Conservation (phyloP, 2,797 vertebrate genomes). For the Melanotaenia boesemani region DNA sequence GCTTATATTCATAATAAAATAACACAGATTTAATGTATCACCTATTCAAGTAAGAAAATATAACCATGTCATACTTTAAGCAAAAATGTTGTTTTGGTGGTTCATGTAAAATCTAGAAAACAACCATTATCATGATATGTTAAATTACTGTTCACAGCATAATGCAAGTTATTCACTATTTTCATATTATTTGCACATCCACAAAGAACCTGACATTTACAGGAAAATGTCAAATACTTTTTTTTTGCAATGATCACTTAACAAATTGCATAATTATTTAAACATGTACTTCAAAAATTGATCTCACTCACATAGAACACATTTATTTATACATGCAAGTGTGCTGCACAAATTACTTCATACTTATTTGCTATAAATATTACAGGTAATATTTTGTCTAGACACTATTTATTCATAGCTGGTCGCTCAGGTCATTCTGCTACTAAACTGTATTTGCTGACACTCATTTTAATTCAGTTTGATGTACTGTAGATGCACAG, state of each 20-base stretch:
- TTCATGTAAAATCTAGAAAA: constrained; percentile 74
- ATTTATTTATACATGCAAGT: constrained; percentile 73
- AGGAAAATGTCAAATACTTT: constrained; percentile 68
- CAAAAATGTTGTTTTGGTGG: constrained; percentile 71
- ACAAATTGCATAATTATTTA: constrained; percentile 84
- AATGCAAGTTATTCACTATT: constrained; percentile 64
- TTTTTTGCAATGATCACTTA: constrained; percentile 74
- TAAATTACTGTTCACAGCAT: constrained; percentile 72
- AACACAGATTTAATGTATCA: constrained; percentile 67
- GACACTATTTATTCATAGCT: constrained; percentile 43
- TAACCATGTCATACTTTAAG: constrained; percentile 74
- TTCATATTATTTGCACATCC: constrained; percentile 62
- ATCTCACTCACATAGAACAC: constrained; percentile 62
- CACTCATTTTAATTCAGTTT: constrained; percentile 13
- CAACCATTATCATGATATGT: constrained; percentile 78
- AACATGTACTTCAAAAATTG: constrained; percentile 65
- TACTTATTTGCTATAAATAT: constrained; percentile 40
- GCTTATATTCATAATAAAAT: constrained; percentile 77
- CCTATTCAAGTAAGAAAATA: constrained; percentile 82
- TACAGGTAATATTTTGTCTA: constrained; percentile 35
- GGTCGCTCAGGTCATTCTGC: constrained; percentile 20
- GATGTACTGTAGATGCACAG: constrained; percentile 13
- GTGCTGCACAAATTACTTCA: constrained; percentile 40
- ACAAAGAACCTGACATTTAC: constrained; percentile 70
- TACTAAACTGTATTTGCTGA: constrained; percentile 13